Evolutionary conservation across 2,888 invertebrate genomes (phyloP), one percentile per base, ranked within the genome.

Genomic region (Incurvaria masculella): DNA sequence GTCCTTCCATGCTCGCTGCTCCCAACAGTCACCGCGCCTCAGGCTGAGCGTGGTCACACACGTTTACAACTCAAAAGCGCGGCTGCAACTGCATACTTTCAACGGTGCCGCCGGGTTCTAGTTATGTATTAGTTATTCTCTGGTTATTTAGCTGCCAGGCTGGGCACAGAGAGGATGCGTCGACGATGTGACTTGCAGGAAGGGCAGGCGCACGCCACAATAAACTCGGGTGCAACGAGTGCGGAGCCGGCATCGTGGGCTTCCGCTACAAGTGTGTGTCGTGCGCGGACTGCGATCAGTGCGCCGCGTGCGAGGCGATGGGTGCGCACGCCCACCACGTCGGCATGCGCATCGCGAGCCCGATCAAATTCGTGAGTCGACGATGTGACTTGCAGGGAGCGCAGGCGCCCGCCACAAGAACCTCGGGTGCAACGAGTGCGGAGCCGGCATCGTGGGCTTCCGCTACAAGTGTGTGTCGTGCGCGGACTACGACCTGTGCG

Each of bases 381-480:
- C 10, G 10, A 23, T 6, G 10, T 23, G 10, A 23, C 23, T 6
- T 33, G 33, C 14, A 33, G 33, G 33, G 8, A 8, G 33, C 3
- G 14, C 3, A 4, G 33, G 33, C 11, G 54, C 56, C 1, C 59
- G 58, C 4, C 88, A 90, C 59, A 60, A 65, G 0, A 76, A 80
- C 6, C 80, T 94, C 0, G 61, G 79, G 2, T 95, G 94, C 61
- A 89, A 94, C 64, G 81, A 73, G 16, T 95, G 94, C 59, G 72
- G 84, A 0, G 66, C 69, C 0, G 59, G 68, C 0, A 78, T 94
- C 2, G 56, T 67, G n/a, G 94, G 89, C 0, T 82, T 81, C 50
- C 82, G 91, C 17, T 91, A 86, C 69, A 90, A 89, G 64, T 91
- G 91, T 59, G 60, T 85, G 21, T 79, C 83, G 53, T 91, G 91